phyloP scores from a whole-genome alignment of 2,888 invertebrate genomes.

The Mellilla xanthometata region DNA sequence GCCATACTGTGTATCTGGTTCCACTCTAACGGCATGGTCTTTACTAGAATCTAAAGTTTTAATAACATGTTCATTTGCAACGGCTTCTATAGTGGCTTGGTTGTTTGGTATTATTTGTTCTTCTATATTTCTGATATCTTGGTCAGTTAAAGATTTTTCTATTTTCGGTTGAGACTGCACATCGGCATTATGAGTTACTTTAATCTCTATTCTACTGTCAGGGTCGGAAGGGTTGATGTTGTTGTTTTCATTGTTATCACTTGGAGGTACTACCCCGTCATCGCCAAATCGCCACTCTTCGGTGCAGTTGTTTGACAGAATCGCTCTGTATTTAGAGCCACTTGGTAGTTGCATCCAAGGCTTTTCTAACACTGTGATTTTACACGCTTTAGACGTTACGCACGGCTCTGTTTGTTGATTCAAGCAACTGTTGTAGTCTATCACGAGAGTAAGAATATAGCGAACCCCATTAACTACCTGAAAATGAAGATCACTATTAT shows the following conservation, averaged over 20 bases:
- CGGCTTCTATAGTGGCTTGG: conserved; percentile 27
- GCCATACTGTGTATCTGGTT: conserved; percentile 33
- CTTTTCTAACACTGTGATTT: conserved; percentile 84
- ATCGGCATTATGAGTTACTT: conserved; percentile 52
- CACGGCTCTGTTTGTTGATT: conserved; percentile 47
- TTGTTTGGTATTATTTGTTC: conserved; percentile 65
- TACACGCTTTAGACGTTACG: conserved; percentile 72
- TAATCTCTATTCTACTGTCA: conserved; percentile 44
- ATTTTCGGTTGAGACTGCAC: conserved; percentile 48
- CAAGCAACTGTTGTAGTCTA: conserved; percentile 74
- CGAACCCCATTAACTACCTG: conserved; percentile 84
- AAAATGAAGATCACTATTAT: conserved; percentile 35
- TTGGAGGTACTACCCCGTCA: conserved; percentile 51
- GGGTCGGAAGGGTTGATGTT: conserved; percentile 25
- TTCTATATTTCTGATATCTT: conserved; percentile 60
- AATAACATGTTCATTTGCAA: conserved; percentile 13
- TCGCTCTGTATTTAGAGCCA: conserved; percentile 83
- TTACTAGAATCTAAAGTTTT: conserved; percentile 29
- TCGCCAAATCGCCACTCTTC: conserved; percentile 75
- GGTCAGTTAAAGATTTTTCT: conserved; percentile 52
- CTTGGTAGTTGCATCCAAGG: conserved; percentile 83
- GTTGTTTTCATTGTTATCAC: conserved; percentile 27
- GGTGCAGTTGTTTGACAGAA: conserved; percentile 86
- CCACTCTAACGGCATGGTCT: conserved; percentile 36
- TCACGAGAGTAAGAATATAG: conserved; percentile 77